Percentiles rank a stretch among this genome's conserved stretches.
phyloP scores from a whole-genome alignment of 2,797 vertebrate genomes.

The Hydrophis major region DNA sequence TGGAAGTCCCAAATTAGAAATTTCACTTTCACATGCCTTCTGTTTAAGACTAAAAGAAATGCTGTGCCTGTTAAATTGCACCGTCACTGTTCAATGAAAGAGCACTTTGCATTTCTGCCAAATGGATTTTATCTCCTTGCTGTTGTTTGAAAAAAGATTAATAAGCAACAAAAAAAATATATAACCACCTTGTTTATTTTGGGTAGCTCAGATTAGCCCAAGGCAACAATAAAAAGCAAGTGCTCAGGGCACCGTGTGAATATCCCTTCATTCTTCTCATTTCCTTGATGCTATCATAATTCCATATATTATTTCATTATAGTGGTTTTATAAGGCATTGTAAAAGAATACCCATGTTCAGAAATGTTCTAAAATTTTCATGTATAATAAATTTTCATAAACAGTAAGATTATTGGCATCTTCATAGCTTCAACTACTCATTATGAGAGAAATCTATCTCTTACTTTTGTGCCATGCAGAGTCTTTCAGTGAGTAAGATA shows the following conservation, averaged over 20 bases:
- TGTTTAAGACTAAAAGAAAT: neutral
- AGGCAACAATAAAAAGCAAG: constrained; percentile 12
- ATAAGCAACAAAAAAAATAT: neutral
- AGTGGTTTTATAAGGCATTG: neutral
- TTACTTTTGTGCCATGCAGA: too few species aligned
- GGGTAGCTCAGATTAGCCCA: neutral
- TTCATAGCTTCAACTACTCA: neutral
- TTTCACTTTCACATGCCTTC: neutral
- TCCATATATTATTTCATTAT: constrained; percentile 14
- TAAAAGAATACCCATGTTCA: neutral
- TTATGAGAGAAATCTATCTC: neutral
- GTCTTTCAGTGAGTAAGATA: too few species aligned
- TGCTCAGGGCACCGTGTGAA: constrained; percentile 1
- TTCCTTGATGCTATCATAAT: constrained; percentile 6
- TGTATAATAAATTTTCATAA: too few species aligned
- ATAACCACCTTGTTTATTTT: constrained; percentile 23
- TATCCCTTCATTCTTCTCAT: constrained; percentile 4
- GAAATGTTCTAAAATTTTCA: neutral
- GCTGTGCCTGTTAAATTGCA: neutral
- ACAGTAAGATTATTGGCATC: neutral
- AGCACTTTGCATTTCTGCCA: neutral
- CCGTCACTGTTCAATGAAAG: neutral
- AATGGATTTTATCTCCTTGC: constrained; percentile 2
- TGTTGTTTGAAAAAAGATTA: constrained; percentile 15
- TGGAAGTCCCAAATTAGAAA: neutral